Percentiles rank a stretch among this genome's conserved stretches.
phyloP scores from a whole-genome alignment of 1,140 invertebrate genomes.

The Latrodectus geometricus region DNA sequence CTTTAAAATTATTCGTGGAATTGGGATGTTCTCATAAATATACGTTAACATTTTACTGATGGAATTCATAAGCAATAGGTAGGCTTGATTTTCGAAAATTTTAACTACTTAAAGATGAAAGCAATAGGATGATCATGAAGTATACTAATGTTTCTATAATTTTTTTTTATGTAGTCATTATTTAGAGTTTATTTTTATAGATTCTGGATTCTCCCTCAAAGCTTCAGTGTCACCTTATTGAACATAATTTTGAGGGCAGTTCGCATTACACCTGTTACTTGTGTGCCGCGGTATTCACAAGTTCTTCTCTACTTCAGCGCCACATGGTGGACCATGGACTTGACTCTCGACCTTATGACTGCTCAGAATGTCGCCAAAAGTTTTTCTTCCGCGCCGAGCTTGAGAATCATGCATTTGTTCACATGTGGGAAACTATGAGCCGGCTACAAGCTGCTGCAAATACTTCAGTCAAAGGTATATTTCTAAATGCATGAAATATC shows the following conservation, averaged over 20 bases:
- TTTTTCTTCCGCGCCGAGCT: conserved; percentile 93
- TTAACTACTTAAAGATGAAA: background rate
- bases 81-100: too few species aligned
- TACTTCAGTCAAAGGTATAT: conserved; percentile 1
- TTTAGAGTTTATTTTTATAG: conserved; percentile 15
- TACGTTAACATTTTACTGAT: too few species aligned
- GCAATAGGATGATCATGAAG: too few species aligned
- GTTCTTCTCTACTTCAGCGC: conserved; percentile 80
- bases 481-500: too few species aligned
- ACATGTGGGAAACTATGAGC: conserved; percentile 26
- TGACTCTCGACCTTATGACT: conserved; percentile 84
- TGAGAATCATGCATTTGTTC: conserved; percentile 78
- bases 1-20: too few species aligned
- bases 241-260: conserved; percentile 90
- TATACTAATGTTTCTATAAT: too few species aligned
- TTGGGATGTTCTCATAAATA: too few species aligned
- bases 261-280: conserved; percentile 86
- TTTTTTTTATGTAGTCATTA: too few species aligned
- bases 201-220: conserved; percentile 79
- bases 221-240: conserved; percentile 90
- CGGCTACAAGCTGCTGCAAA: background rate
- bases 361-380: conserved; percentile 82
- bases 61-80: too few species aligned
- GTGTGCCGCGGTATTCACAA: conserved; percentile 87
- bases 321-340: conserved; percentile 88